phyloP scores from a whole-genome alignment of 2,888 invertebrate species.

The Trichogramma evanescens region DNA sequence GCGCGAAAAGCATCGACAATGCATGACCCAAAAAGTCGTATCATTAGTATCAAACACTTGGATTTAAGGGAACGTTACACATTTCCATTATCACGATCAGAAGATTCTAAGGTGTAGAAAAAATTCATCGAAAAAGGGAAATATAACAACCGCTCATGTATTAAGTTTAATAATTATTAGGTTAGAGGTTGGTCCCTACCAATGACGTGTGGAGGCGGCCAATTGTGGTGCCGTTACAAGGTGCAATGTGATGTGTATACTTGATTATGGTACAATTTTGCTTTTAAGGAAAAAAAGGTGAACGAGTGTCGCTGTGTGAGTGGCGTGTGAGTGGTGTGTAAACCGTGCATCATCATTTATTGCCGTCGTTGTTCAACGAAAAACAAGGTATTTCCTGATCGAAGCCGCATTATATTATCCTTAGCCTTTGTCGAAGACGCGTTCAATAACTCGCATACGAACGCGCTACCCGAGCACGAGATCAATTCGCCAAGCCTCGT shows the following conservation, averaged over 20 bases:
- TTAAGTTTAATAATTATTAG: not conserved
- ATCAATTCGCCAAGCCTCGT: not conserved
- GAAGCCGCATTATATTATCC: conserved; percentile 21
- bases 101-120: not conserved
- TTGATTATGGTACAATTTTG: conserved; percentile 26
- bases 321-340: conserved; percentile 27
- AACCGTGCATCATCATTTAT: conserved; percentile 16
- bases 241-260: conserved; percentile 29
- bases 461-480: conserved; percentile 1
- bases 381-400: conserved; percentile 39
- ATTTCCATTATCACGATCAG: not conserved
- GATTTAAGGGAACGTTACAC: not conserved
- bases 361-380: conserved; percentile 29
- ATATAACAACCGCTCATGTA: not conserved
- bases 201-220: conserved; percentile 34
- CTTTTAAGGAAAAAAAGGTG: not conserved
- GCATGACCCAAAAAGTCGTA: not conserved
- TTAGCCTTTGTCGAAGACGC: conserved; percentile 9
- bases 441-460: not conserved
- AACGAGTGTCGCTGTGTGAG: conserved; percentile 28
- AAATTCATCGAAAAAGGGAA: too few relatives aligned
- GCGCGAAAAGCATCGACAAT: conserved; percentile 12
- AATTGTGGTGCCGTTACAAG: conserved; percentile 29
- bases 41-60: not conserved
- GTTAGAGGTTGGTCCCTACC: conserved; percentile 37